Base-by-base conservation (phyloP, 2,888 invertebrate genomes). In the Drosophila pseudotalamancana region DNA sequence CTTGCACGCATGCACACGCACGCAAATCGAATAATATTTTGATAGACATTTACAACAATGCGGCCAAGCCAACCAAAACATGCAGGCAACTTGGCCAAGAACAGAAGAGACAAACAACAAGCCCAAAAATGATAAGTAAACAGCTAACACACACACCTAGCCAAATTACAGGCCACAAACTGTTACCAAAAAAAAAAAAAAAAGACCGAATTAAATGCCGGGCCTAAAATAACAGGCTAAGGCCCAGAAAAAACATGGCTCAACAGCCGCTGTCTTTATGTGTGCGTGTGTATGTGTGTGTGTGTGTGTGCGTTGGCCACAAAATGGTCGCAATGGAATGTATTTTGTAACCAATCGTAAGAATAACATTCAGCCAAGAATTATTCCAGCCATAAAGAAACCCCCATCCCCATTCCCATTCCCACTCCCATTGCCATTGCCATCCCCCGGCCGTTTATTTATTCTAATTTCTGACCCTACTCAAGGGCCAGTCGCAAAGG, bases 381-480 rank as follows among this genome's bases (percentile, higher is more conserved):
- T 46, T 46, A 32, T 46, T 46, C 46, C 46, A 77, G 56, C 66
- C 51, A 40, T 31, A n/a, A n/a, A 43, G 43, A 18, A 29, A 23
- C 27, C 43, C 18, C 16, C 27, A 25, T 11, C 42, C 39, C 40
- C 11, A 25, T 14, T 14, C 14, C 42, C 27, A n/a, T 21, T 8
- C 12, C 9, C 2, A 19, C 12, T 11, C 6, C 12, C 9, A 14
- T 4, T n/a, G n/a, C n/a, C n/a, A n/a, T n/a, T n/a, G n/a, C 14
- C n/a, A 6, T 6, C n/a, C 9, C 14, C 27, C 9, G 31, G 16
- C 55, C 29, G 37, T 32, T 34, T 88, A 82, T 89, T 89, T 88
- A 88, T 89, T 88, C 85, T 85, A 88, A 87, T 88, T 89, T 82
- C 85, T 77, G 81, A 88, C 81, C 88, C 89, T 70, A 60, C 81